Base-by-base conservation (phyloP, 2,888 invertebrate genomes). In the Carpatolechia fugitivella region DNA sequence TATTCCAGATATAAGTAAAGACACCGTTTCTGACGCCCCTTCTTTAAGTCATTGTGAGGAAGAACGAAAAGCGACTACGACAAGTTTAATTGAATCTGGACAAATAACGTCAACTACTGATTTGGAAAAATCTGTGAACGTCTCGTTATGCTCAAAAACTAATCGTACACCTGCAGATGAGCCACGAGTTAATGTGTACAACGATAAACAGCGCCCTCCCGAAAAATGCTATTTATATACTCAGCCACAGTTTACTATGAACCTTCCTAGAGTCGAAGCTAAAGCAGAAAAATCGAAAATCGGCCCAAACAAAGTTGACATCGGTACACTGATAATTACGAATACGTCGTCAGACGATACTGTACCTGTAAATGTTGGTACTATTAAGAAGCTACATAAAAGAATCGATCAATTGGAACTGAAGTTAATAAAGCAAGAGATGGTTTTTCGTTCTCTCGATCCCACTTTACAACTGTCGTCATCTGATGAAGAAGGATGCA, bases 381-480 rank as follows among this genome's bases (percentile, higher is more conserved):
- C 71, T 44, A 67, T 85, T 53, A 62, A 67, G 35, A 76, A 72
- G 57, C 69, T 86, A 57, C 68, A 76, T 56, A 79, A 78, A 64
- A 76, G 81, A 73, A 74, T 88, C 60, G 75, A 84, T 60, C 61
- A 78, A 41, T 70, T 89, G 63, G 84, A 87, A 64, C 77, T 73
- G 61, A 85, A 82, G 74, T 65, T 86, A 65, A 65, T 80, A 52
- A 73, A 64, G 63, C 87, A 85, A 74, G 86, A 85, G 72, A 84
- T 81, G 82, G 80, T 85, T 56, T 79, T 84, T 67, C 80, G 79
- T 62, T 76, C 79, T 49, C 68, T 84, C 55, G 78, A 83, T 66
- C 78, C 79, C 59, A 77, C 78, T 59, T 57, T 78, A 60, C 68
- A 72, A 54, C 59, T 80, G 57, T 81, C 85, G 62, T 85, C 85